A percentile compares a stretch with the other conserved stretches of the same genome.
Conservation (phyloP, 1,140 invertebrate species). For the Eciton burchellii region DNA sequence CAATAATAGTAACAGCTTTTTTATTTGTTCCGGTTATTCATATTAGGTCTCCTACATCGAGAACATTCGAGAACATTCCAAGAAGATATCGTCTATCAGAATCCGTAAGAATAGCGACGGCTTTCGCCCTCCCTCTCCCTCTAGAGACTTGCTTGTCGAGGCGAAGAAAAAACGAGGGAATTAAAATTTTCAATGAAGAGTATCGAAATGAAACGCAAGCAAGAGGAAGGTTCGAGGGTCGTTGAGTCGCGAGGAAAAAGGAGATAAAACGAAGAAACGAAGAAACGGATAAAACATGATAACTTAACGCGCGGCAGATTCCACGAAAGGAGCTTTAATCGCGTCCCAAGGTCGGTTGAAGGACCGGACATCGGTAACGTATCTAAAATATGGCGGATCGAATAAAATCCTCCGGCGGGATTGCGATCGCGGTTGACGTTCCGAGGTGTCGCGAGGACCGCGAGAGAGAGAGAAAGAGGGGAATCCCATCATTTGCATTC, state of each 20-base stretch:
- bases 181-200: slow-evolving; percentile 12
- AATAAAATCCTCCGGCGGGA: background rate
- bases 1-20: no score
- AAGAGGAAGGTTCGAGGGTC: slow-evolving; percentile 18
- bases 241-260: background rate
- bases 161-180: slow-evolving; percentile 27
- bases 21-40: no score
- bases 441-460: slow-evolving; percentile 3
- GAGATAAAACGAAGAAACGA: slow-evolving; percentile 1
- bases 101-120: no score
- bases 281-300: slow-evolving; percentile 6
- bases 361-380: background rate
- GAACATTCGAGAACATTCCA: no score
- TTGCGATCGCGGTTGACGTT: slow-evolving; percentile 25
- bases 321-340: background rate
- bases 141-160: background rate
- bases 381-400: slow-evolving; percentile 2
- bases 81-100: no score
- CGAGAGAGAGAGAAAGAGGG: slow-evolving; percentile 19
- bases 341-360: background rate
- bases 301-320: background rate
- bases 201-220: slow-evolving; percentile 15
- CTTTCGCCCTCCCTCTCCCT: slow-evolving; percentile 12
- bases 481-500: slow-evolving; percentile 58
- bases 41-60: no score